Evolutionary conservation across 2,797 vertebrate genomes (phyloP), one percentile per base, ranked within the genome.

Genomic region (Argentina silus): DNA sequence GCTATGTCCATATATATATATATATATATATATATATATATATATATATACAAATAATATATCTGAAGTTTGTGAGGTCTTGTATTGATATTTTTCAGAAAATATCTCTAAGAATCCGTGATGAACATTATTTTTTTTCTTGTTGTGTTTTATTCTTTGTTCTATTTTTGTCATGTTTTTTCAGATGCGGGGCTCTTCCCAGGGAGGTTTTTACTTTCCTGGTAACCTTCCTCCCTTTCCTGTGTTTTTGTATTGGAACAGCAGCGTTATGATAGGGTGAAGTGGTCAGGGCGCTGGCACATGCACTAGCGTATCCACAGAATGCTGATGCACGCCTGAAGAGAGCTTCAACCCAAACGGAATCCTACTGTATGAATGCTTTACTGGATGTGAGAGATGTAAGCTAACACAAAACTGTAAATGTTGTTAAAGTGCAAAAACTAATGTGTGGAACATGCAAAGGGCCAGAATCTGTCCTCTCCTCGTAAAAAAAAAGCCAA

Each of bases 291-390:
- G 0, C 43, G 9, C 9, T 10, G 62, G 17, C 17, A 53, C 66
- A 7, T 23, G 27, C 27, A 36, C 27, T 36, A 36, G 27, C 45
- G 15, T 9, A 36, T 6, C 23, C 27, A 6, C 50, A 55, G 23
- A 70, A 78, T 68, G 68, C 69, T 71, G 59, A 81, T 77, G 75
- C 69, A 42, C 67, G 67, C 81, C 74, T 70, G 21, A 12, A 80
- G 77, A 74, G 80, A 89, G 82, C 78, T 76, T 72, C 62, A 70
- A 17, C 78, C 66, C 75, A 78, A 68, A 77, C 62, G 62, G 75
- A 82, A 82, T 78, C 70, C 71, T 68, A 77, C 78, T 74, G 78
- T 86, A 81, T 61, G 43, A 75, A 65, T 45, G 67, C 81, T 59
- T 62, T 81, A 50, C 69, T 80, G 67, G 50, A 64, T 83, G 72